Evolutionary conservation across 2,797 vertebrate species (phyloP).

Genomic region (Carcharodon carcharias): DNA sequence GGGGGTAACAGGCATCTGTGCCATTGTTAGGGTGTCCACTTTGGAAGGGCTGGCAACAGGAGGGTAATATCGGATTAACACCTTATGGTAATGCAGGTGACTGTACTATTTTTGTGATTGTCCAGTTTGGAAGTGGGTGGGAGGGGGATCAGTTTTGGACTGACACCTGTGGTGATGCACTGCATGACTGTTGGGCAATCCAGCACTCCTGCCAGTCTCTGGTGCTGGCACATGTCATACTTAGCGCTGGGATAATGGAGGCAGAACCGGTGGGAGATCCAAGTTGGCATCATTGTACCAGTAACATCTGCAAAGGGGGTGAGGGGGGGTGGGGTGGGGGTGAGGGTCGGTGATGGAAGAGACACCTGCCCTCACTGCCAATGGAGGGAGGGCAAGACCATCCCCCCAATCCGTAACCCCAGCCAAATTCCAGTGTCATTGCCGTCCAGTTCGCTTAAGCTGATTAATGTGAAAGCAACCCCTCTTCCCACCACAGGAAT

Average conservation of each 20-base stretch:
- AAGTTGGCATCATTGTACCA: not conserved
- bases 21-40: too few relatives aligned
- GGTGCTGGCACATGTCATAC: not conserved
- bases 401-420: not conserved
- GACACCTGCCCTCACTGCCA: not conserved
- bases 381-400: not conserved
- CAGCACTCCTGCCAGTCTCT: not conserved
- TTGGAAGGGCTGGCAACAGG: too few relatives aligned
- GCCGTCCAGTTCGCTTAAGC: not conserved
- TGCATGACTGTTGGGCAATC: too few relatives aligned
- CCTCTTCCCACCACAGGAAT: not conserved
- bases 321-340: too few relatives aligned
- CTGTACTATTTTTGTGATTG: too few relatives aligned
- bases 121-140: too few relatives aligned
- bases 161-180: too few relatives aligned
- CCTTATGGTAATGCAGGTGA: too few relatives aligned
- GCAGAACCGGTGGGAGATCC: not conserved
- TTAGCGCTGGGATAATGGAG: not conserved
- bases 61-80: too few relatives aligned
- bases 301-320: not conserved
- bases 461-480: not conserved
- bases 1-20: too few relatives aligned
- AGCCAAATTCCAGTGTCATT: too few relatives aligned
- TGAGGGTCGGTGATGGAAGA: not conserved
- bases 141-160: too few relatives aligned